Evolutionary conservation across 2,797 vertebrate species (phyloP).

Genomic region (Sternarchorhynchus goeldii): DNA sequence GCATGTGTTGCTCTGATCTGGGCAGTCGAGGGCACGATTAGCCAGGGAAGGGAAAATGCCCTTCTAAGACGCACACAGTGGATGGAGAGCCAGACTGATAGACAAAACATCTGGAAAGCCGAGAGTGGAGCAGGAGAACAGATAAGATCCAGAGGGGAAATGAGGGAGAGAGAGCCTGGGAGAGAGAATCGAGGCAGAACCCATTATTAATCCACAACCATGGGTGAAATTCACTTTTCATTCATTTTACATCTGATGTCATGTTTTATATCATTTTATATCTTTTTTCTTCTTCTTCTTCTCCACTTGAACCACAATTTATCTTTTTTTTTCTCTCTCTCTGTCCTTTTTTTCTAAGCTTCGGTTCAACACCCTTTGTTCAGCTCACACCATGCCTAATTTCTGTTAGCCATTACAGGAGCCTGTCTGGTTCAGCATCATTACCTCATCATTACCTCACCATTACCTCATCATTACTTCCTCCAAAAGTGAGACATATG

Average conservation of each 20-base stretch:
- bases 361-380: constrained; percentile 4
- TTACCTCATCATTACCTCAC: constrained; percentile 11
- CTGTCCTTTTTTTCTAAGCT: background rate
- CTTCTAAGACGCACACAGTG: constrained; percentile 25
- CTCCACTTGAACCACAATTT: constrained; percentile 4
- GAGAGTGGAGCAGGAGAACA: constrained; percentile 53
- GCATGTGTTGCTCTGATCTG: constrained; percentile 11
- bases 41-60: constrained; percentile 3
- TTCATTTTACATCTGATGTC: constrained; percentile 52
- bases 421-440: constrained; percentile 34
- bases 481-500: constrained; percentile 25
- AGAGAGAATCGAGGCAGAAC: constrained; percentile 53
- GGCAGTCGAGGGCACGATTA: constrained; percentile 2
- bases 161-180: constrained; percentile 27
- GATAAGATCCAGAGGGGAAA: constrained; percentile 11
- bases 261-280: constrained; percentile 9
- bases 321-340: background rate
- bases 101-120: constrained; percentile 42
- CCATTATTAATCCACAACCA: constrained; percentile 75
- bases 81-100: background rate
- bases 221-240: constrained; percentile 73
- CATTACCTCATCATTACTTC: constrained; percentile 15
- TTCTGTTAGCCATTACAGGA: constrained; percentile 31
- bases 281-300: constrained; percentile 14
- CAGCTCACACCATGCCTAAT: constrained; percentile 16